Base-by-base conservation (phyloP, 2,888 invertebrate genomes). In the Lypha dubia region DNA sequence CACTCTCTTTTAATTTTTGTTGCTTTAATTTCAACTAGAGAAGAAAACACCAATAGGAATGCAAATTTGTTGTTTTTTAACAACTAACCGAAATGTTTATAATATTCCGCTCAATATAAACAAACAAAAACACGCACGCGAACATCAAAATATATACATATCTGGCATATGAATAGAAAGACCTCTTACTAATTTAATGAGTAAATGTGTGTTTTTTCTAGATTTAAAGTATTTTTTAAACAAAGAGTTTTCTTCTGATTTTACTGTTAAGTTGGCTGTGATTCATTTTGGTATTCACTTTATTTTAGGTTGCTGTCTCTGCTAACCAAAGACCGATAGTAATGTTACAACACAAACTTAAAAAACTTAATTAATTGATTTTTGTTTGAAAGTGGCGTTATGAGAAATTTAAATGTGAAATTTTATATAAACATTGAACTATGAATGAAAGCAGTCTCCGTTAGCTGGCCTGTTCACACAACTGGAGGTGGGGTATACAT, bases 231-330 rank as follows among this genome's bases (percentile, higher is more conserved):
- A 22, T 15, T 24, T 51, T 24, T n/a, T 3, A 56, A 8, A 28
- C 13, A 7, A 32, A 0, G n/a, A n/a, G 44, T 7, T 77, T 49
- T 58, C 15, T 9, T 24, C 75, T 83, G 84, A 83, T 87, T 86
- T 83, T 84, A 84, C 60, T 58, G 70, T 77, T 86, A 89, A 88
- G 88, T 88, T 89, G 86, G 1, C 35, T 32, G 86, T 89, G 88
- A 87, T 88, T 90, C 86, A 0, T 17, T n/a, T 5, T 53, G 3
- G 8, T 56, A 24, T 9, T 41, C 3, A 51, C 41, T 65, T 65
- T 63, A 51, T 51, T 15, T 24, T 62, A 0, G 81, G 75, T 75
- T 24, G 24, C 63, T 75, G 75, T 17, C 74, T 56, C 6, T 7
- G 56, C 35, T 81, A 56, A 7, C 3, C n/a, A 53, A 32, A 0